phyloP scores from a whole-genome alignment of 2,888 invertebrate species.

The Eledona agricola region DNA sequence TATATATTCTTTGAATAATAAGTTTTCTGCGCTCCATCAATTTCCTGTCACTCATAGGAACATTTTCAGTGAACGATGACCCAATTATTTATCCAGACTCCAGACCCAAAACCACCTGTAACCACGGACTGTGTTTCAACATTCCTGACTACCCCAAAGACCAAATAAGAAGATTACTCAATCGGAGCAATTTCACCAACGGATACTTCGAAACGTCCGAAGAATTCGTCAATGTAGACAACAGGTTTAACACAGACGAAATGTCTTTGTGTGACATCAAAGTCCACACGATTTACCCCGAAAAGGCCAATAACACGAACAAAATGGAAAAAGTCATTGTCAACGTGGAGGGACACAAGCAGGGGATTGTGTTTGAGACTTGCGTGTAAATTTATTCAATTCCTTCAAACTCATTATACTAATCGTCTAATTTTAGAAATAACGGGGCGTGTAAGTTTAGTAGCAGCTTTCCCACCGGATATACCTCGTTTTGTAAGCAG shows the following conservation, averaged over 20 bases:
- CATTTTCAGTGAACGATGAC: conserved; percentile 9
- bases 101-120: conserved; percentile 36
- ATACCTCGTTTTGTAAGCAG: conserved; percentile 68
- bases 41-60: not conserved
- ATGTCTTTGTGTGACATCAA: conserved; percentile 48
- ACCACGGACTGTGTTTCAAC: conserved; percentile 57
- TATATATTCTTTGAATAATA: not conserved
- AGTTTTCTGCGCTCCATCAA: not conserved
- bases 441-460: conserved; percentile 43
- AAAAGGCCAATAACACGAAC: conserved; percentile 66
- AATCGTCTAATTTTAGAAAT: conserved; percentile 40
- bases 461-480: conserved; percentile 62
- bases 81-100: conserved; percentile 23
- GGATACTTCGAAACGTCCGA: conserved; percentile 38
- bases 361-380: conserved; percentile 76
- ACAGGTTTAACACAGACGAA: conserved; percentile 40
- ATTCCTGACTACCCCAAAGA: conserved; percentile 61
- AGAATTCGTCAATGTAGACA: conserved; percentile 32
- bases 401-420: conserved; percentile 8
- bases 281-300: conserved; percentile 68
- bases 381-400: conserved; percentile 67
- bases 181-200: conserved; percentile 33
- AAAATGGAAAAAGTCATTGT: conserved; percentile 72
- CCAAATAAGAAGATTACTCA: conserved; percentile 51
- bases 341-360: conserved; percentile 71